These are phyloP conservation scores for Amazona vittata DNA, from an alignment of 2,113 vertebrate species.

Conservation along the genomic window DNA sequence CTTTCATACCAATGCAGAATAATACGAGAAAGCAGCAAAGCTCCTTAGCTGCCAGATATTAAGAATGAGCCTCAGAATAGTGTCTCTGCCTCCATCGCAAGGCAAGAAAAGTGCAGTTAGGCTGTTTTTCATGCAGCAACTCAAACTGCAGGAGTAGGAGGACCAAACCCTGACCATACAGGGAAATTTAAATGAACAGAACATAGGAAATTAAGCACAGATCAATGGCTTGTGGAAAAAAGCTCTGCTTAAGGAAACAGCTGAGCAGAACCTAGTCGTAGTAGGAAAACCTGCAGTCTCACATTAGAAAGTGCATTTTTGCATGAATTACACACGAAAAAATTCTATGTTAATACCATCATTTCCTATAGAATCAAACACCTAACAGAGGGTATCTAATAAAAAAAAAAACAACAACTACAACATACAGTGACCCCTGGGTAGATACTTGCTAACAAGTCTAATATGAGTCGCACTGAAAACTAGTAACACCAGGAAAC, in stretches of 20 bases:
- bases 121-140: neutral
- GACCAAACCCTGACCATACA: neutral
- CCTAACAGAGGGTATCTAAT: neutral
- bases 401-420: neutral
- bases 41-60: neutral
- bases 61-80: neutral
- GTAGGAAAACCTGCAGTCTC: neutral
- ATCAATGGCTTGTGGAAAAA: neutral
- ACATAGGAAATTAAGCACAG: neutral
- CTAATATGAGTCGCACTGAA: neutral
- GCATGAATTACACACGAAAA: neutral
- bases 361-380: neutral
- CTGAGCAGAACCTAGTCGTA: neutral
- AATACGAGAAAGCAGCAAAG: neutral
- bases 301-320: neutral
- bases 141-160: neutral
- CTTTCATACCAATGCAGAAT: neutral
- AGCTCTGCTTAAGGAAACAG: fast-evolving
- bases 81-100: neutral
- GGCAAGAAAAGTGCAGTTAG: neutral
- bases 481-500: neutral
- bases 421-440: neutral
- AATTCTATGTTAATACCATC: neutral
- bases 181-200: neutral
- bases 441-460: neutral